phyloP scores from a whole-genome alignment of 2,797 vertebrate species.

The Phataginus tricuspis region DNA sequence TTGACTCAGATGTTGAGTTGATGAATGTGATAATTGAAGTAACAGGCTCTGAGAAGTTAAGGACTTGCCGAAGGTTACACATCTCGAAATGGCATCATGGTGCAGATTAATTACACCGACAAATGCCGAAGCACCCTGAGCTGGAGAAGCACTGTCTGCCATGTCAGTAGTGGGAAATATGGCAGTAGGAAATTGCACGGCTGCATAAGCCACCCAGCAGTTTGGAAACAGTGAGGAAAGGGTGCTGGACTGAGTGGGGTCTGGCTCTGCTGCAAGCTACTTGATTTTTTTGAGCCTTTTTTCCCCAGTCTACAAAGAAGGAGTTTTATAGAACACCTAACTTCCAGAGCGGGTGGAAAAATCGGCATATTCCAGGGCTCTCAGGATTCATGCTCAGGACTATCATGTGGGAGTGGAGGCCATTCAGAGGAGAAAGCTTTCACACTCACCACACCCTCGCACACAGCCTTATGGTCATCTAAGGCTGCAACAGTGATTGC shows the following conservation, averaged over 20 bases:
- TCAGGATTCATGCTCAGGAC: not conserved
- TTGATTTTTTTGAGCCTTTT: not conserved
- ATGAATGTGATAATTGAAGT: constrained; percentile 62
- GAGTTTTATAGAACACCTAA: not conserved
- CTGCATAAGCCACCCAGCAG: not conserved
- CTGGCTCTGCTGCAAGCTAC: not conserved
- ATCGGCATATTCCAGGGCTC: not conserved
- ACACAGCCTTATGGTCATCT: not conserved
- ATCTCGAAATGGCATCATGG: not conserved
- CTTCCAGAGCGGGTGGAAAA: not conserved
- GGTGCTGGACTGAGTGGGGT: rapidly evolving
- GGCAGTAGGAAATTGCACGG: not conserved
- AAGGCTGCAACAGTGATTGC: not conserved
- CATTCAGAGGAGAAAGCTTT: not conserved
- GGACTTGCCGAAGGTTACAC: not conserved
- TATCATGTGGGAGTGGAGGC: not conserved
- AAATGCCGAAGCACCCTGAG: not conserved
- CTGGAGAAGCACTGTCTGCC: not conserved
- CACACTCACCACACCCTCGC: rapidly evolving
- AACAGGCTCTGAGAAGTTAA: not conserved
- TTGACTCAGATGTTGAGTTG: constrained; percentile 43
- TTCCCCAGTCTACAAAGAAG: not conserved
- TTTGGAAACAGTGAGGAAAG: not conserved
- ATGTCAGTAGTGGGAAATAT: not conserved
- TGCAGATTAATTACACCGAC: not conserved